These are phyloP conservation scores for Hapalemur alaotrensis DNA, from an alignment of 2,797 vertebrate genomes.

Conservation along the genomic window DNA sequence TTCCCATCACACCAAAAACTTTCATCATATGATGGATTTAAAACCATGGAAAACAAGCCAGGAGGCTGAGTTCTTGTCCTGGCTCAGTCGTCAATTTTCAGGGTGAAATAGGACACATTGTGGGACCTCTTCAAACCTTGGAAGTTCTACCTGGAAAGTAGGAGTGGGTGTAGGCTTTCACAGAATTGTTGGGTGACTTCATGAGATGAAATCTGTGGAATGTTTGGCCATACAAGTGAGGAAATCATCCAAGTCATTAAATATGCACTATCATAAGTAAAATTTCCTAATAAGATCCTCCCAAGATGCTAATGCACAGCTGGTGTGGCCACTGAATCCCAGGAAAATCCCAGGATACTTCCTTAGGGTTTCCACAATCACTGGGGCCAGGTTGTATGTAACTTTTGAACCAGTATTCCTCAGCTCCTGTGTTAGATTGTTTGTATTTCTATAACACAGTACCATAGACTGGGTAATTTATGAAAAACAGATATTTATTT, in stretches of 20 bases:
- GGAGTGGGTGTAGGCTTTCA: neutral
- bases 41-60: neutral
- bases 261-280: neutral
- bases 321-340: neutral
- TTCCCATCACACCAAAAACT: neutral
- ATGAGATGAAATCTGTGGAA: neutral
- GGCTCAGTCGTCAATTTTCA: neutral
- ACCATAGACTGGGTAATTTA: neutral
- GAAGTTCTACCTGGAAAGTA: neutral
- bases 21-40: neutral
- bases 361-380: neutral
- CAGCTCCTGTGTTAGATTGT: neutral
- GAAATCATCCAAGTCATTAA: conserved; percentile 12
- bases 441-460: neutral
- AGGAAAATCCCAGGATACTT: neutral
- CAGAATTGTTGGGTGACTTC: neutral
- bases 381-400: neutral
- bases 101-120: neutral
- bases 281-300: neutral
- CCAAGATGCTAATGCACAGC: neutral
- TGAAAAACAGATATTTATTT: neutral
- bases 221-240: neutral
- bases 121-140: neutral
- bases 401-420: neutral
- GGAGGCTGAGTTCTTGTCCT: neutral